Base-by-base conservation (phyloP, 2,888 invertebrate species). In the Perdita meconis region DNA sequence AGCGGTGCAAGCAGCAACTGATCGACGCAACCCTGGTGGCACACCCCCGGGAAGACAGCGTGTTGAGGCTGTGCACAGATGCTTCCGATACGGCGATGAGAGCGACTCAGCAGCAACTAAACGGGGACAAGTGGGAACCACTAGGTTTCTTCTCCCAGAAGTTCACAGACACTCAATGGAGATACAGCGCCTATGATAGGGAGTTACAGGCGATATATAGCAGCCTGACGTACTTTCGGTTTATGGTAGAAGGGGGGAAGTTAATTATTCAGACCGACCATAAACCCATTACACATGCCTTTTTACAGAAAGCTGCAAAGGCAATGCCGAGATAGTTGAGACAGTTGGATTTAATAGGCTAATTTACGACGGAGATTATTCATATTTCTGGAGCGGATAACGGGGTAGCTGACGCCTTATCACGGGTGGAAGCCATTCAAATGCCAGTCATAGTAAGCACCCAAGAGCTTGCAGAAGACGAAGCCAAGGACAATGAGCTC, bases 321-420 rank as follows among this genome's bases (percentile, higher is more conserved):
- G 70, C 71, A 30, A 80, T 81, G 0, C 88, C 83, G 0, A 40
- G 84, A 2, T 85, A 89, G 53, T 6, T 19, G 47, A 16, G 47
- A n/a, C 40, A 40, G 12, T 40, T 8, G 12, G 40, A 40, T 40
- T 40, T 12, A 8, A 40, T 40, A 40, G 40, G 40, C 30, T 6
- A 50, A n/a, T 55, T 55, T 55, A 55, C 55, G 10, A 55, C 55
- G 1, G 34, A 36, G 5, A 55, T 55, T n/a, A n/a, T n/a, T n/a
- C 55, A 55, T 36, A 19, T 55, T n/a, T n/a, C 55, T 3, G 55
- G 55, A n/a, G 0, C 36, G 2, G 55, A 55, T 4, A 55, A 36
- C 10, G 36, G 6, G 6, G 55, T 38, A 2, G 55, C 55, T 0
- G 55, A 55, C 13, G 19, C 19, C 1, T n/a, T 55, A 4, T 55